These are phyloP conservation scores for Orchesella flavescens DNA, from an alignment of 2,888 invertebrate genomes.

Conservation along the genomic window DNA sequence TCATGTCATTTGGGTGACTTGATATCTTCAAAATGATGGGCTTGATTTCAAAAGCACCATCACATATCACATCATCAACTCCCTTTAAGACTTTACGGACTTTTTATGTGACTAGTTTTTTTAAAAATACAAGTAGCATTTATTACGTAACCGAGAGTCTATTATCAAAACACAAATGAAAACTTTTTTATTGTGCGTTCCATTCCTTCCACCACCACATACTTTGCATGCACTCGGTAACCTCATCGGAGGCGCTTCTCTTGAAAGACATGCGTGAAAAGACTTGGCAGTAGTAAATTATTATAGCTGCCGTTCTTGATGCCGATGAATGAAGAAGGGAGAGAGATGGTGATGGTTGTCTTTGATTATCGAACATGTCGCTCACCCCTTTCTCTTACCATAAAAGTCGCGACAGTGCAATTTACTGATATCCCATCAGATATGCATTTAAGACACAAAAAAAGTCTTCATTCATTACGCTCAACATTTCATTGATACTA, in stretches of 20 bases:
- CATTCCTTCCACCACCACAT: too few species aligned
- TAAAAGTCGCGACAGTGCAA: slow-evolving; percentile 42
- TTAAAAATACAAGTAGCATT: too few species aligned
- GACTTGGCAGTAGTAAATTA: too few species aligned
- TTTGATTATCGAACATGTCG: slow-evolving; percentile 33
- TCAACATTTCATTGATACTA: too few species aligned
- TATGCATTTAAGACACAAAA: not conserved
- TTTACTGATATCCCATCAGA: slow-evolving; percentile 36
- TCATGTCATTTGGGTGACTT: slow-evolving; percentile 27
- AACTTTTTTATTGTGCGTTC: not conserved
- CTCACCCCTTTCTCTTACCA: slow-evolving; percentile 42
- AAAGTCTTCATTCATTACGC: slow-evolving; percentile 5
- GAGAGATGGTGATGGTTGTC: slow-evolving; percentile 1
- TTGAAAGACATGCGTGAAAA: not conserved
- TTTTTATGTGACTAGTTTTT: not conserved
- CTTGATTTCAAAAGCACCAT: not conserved
- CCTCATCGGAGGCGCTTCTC: not conserved
- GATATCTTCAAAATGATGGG: not conserved
- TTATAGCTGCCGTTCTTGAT: not conserved
- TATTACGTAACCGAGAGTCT: not conserved
- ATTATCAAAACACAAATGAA: not conserved
- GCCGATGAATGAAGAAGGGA: not conserved
- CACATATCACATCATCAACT: too few species aligned
- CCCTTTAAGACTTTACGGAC: not conserved
- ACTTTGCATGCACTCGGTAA: not conserved